A percentile compares a stretch with the other conserved stretches of the same genome.
phyloP scores from a whole-genome alignment of 2,113 vertebrate species.

The Syrmaticus mikado region DNA sequence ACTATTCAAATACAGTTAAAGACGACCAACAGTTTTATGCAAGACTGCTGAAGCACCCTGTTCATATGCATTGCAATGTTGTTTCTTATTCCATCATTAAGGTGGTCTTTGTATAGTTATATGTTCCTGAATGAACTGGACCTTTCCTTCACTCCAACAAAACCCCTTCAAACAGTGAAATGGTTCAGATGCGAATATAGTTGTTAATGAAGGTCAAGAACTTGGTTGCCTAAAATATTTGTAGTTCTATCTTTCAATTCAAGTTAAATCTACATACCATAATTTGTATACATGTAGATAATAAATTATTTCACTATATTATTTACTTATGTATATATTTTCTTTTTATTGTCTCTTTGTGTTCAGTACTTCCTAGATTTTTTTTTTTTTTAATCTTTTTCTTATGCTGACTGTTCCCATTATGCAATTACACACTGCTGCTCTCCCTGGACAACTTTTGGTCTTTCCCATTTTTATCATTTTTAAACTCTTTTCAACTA shows the following conservation, averaged over 20 bases:
- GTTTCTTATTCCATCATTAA: neutral
- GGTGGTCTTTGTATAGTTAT: neutral
- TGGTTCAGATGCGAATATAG: neutral
- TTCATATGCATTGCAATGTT: neutral
- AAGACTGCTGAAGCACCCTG: neutral
- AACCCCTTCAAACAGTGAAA: neutral
- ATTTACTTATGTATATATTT: neutral
- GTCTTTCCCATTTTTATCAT: neutral
- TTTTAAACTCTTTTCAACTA: neutral
- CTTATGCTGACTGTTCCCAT: accelerated
- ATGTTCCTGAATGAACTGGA: neutral
- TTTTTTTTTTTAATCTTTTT: no score
- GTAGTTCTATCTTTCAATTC: neutral
- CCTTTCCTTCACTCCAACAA: neutral
- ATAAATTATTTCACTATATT: no score
- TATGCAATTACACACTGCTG: neutral
- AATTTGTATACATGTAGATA: accelerated
- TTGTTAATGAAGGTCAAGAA: neutral
- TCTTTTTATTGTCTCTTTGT: neutral
- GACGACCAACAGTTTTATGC: neutral
- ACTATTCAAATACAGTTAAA: neutral
- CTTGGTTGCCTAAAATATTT: neutral
- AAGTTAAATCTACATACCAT: neutral
- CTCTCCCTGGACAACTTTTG: neutral
- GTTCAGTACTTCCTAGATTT: neutral